phyloP scores from a whole-genome alignment of 1,140 invertebrate genomes.

The Homarus americanus region DNA sequence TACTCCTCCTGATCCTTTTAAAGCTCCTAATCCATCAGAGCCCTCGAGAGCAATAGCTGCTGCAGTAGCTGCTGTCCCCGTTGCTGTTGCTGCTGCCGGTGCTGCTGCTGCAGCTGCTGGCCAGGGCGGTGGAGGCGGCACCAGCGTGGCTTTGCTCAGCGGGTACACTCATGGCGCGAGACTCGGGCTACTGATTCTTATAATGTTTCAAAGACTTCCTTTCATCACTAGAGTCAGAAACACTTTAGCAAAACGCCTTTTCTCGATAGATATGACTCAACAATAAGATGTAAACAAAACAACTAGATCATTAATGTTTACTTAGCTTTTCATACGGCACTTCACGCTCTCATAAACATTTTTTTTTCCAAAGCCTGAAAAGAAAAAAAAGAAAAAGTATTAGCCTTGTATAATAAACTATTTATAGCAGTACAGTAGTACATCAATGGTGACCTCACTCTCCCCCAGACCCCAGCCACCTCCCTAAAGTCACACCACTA shows the following conservation, averaged over 20 bases:
- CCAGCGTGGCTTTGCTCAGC: background rate
- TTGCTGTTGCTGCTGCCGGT: background rate
- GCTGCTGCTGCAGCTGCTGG: background rate
- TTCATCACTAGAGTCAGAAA: background rate
- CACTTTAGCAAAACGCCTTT: background rate
- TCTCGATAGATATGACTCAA: background rate
- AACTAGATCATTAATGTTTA: background rate
- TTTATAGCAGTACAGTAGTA: too few species aligned
- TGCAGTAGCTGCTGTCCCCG: background rate
- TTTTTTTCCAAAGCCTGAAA: too few species aligned
- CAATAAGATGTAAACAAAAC: background rate
- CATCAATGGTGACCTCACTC: too few species aligned
- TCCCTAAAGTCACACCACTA: too few species aligned
- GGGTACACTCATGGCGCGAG: background rate
- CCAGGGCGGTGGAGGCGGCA: background rate
- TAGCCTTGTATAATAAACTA: too few species aligned
- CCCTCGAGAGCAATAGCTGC: conserved; percentile 31
- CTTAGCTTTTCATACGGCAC: background rate
- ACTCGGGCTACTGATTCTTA: background rate
- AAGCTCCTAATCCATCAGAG: conserved; percentile 35
- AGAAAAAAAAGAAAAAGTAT: too few species aligned
- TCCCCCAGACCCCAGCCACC: too few species aligned
- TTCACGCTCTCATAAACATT: background rate
- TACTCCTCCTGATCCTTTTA: conserved; percentile 33
- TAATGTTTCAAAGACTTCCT: background rate